Evolutionary conservation across 2,797 vertebrate genomes (phyloP), one percentile per base, ranked within the genome.

Genomic region (Aulostomus chinensis): DNA sequence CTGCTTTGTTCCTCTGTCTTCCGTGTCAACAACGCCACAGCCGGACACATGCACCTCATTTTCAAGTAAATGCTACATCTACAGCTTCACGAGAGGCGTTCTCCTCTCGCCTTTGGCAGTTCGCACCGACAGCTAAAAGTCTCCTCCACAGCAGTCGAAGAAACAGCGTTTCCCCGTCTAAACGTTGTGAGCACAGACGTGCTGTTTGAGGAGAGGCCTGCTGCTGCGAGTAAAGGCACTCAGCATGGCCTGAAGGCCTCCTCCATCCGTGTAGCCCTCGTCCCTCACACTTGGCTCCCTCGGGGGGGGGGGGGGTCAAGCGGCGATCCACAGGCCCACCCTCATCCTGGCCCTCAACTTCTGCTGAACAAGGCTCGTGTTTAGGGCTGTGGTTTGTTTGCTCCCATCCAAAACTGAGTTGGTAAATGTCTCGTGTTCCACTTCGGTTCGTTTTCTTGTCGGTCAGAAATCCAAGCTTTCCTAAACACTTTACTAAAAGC

Each of bases 191-290:
- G 60, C 28, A 17, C 29, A 39, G 40, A 62, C 68, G 62, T 58
- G 67, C 52, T 65, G 70, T 56, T 58, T 17, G 39, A 63, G 66
- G 32, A 12, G 60, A 69, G 36, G 57, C 66, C 59, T 73, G 75
- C 62, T 67, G 68, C 65, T 69, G 58, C 34, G 70, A 63, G 49
- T 43, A 56, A 84, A 84, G 86, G 81, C 80, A 86, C 83, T 83
- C 75, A 69, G 50, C 71, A 45, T 29, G 38, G 39, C 63, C 73
- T 37, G 2, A 4, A 31, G 40, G 35, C 22, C 3, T 37, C 49
- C 49, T 51, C 39, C 31, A 45, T 36, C 14, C 32, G n/a, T 12
- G 14, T 15, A 4, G 31, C 20, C 13, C 10, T 24, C 13, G 15
- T 13, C 43, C 20, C 22, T 20, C 22, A 36, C 11, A 16, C 22